These are phyloP conservation scores for Gastracanthus pulcherrimus DNA, from an alignment of 2,888 invertebrate species.

Conservation along the genomic window DNA sequence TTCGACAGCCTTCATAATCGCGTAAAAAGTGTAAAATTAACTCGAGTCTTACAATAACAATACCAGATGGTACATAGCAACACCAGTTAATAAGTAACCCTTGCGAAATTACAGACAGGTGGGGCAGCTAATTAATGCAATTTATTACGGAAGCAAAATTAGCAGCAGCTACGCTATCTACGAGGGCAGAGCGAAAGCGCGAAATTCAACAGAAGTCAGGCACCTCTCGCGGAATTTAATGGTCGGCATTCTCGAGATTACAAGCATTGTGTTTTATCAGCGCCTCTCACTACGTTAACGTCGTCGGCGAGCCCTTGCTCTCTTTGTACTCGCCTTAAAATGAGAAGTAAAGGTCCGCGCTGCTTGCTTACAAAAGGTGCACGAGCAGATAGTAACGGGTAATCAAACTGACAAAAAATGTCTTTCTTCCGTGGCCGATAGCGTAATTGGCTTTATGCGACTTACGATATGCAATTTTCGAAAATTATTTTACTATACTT, in stretches of 20 bases:
- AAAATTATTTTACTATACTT: no score
- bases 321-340: conserved; percentile 35
- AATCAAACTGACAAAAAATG: conserved; percentile 7
- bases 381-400: conserved; percentile 12
- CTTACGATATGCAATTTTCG: no score
- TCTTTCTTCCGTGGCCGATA: background rate
- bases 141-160: conserved; percentile 31
- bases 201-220: conserved; percentile 42
- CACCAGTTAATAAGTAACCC: no score
- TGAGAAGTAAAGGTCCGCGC: background rate
- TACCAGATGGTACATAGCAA: no score
- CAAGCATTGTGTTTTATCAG: conserved; percentile 59
- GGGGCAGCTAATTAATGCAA: conserved; percentile 26
- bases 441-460: no score
- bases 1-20: no score
- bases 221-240: conserved; percentile 56
- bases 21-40: no score
- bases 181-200: background rate
- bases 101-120: background rate
- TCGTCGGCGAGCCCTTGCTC: background rate
- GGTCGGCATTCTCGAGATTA: conserved; percentile 54
- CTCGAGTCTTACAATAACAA: no score
- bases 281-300: conserved; percentile 59
- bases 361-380: no score
- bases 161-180: conserved; percentile 30